Evolutionary conservation across 1,140 invertebrate genomes (phyloP).

Genomic region (Semibalanus balanoides): DNA sequence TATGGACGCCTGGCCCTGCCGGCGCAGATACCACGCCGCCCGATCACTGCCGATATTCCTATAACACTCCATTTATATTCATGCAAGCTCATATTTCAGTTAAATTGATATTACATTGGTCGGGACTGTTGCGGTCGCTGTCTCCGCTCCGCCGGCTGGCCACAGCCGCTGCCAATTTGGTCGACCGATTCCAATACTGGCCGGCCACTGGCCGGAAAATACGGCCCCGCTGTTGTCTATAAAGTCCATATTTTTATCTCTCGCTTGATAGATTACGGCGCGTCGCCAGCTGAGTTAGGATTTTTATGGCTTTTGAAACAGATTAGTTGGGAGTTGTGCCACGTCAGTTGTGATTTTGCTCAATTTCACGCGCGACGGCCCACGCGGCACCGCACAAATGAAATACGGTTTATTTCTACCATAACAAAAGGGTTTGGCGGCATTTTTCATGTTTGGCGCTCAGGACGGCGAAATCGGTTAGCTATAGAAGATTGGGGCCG

Average conservation of each 20-base stretch:
- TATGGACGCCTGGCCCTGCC: too few species aligned
- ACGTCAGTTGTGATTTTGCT: not conserved
- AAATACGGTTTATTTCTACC: slow-evolving; percentile 2
- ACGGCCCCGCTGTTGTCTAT: not conserved
- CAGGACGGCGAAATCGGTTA: not conserved
- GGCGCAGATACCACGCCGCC: not conserved
- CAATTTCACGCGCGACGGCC: not conserved
- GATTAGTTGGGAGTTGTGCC: not conserved
- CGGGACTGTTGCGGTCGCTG: not conserved
- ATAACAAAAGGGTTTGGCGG: slow-evolving; percentile 1
- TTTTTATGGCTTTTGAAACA: slow-evolving; percentile 1
- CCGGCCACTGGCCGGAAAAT: not conserved
- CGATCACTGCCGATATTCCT: not conserved
- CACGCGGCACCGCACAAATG: not conserved
- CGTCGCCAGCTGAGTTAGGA: not conserved
- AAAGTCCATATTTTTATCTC: not conserved
- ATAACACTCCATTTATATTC: slow-evolving; percentile 2
- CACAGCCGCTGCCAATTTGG: not conserved
- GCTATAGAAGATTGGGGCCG: not conserved
- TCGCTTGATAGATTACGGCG: not conserved
- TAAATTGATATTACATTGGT: not conserved
- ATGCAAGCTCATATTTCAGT: not conserved
- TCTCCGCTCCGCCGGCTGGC: not conserved
- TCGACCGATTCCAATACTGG: not conserved
- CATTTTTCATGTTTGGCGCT: not conserved